These are phyloP conservation scores for Pardosa pseudoannulata DNA, from an alignment of 2,888 invertebrate species.

Conservation along the genomic window DNA sequence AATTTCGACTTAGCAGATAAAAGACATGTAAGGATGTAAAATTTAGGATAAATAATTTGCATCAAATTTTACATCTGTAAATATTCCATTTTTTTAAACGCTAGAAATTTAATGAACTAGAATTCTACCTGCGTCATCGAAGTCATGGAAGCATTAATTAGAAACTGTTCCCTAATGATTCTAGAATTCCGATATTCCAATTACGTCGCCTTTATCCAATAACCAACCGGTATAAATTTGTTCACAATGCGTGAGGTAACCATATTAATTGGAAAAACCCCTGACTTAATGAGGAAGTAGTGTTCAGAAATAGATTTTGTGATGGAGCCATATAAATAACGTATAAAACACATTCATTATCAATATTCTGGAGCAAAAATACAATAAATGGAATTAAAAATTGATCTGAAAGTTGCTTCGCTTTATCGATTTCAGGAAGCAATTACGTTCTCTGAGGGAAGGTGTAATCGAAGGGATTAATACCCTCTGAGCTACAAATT, in stretches of 20 bases:
- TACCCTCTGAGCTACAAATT: too few relatives aligned
- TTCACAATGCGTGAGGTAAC: neutral
- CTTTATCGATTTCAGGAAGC: neutral
- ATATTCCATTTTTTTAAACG: too few relatives aligned
- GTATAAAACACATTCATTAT: neutral
- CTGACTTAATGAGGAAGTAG: neutral
- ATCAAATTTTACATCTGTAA: too few relatives aligned
- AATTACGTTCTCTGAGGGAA: too few relatives aligned
- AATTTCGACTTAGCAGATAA: too few relatives aligned
- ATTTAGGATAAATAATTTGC: too few relatives aligned
- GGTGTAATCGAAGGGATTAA: too few relatives aligned
- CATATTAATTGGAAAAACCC: neutral
- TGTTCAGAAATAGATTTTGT: neutral
- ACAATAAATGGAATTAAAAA: neutral
- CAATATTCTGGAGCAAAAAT: neutral
- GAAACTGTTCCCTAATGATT: neutral
- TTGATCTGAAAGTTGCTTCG: neutral
- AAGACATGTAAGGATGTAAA: too few relatives aligned
- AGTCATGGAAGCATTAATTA: neutral
- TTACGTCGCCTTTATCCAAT: constrained; percentile 3
- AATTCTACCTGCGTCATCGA: neutral
- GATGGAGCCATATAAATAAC: neutral
- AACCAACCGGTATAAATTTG: neutral
- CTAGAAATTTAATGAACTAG: too few relatives aligned
- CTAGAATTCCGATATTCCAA: neutral